Evolutionary conservation across 2,888 invertebrate species (phyloP).

Genomic region (Tribolium freemani): DNA sequence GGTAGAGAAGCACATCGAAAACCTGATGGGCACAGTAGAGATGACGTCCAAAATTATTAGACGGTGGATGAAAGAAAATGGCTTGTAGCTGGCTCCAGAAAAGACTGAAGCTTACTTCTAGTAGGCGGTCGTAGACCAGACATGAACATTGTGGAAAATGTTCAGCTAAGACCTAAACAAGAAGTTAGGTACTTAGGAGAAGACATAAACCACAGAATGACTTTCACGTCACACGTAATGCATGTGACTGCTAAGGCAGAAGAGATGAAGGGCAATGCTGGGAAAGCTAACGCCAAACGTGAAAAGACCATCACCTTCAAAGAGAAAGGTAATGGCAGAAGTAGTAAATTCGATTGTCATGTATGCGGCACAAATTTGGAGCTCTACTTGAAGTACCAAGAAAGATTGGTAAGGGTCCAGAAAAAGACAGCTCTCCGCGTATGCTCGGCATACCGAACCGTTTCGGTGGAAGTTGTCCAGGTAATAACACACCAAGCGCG

Average conservation of each 20-base stretch:
- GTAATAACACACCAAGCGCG: neutral
- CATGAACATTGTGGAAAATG: neutral
- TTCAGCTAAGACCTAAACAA: neutral
- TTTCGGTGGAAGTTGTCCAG: neutral
- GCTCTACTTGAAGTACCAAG: neutral
- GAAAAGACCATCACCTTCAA: conserved; percentile 12
- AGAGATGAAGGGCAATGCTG: too few relatives aligned
- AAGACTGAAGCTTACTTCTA: neutral
- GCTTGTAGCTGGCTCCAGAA: neutral
- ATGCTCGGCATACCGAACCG: conserved; percentile 1
- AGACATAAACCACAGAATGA: neutral
- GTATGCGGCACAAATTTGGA: conserved; percentile 39
- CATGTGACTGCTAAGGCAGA: too few relatives aligned
- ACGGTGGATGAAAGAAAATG: neutral
- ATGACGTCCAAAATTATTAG: neutral
- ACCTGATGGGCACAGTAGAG: neutral
- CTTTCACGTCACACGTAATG: neutral
- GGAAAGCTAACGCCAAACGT: too few relatives aligned
- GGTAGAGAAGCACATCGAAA: neutral
- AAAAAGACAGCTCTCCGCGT: neutral
- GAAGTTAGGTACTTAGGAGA: neutral
- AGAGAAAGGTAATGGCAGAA: conserved; percentile 10
- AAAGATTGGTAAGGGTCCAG: neutral
- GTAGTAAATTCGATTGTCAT: conserved; percentile 30
- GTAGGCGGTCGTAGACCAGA: neutral